Base-by-base conservation (phyloP, 2,113 vertebrate species). In the Odocoileus virginianus region DNA sequence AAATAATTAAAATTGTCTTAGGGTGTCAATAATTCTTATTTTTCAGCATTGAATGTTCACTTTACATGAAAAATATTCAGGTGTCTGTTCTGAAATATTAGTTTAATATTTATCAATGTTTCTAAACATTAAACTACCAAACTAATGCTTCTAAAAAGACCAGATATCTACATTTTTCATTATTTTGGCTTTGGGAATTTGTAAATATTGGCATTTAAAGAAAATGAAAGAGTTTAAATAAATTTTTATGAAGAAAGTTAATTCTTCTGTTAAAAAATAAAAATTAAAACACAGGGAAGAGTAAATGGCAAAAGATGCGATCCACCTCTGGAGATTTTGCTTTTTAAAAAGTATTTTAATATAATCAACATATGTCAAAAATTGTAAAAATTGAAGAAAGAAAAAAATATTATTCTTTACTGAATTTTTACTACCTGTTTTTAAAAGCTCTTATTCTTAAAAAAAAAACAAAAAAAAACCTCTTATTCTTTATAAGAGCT, bases 1-100 rank as follows among this genome's bases (percentile, higher is more conserved):
- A 95, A 97, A 52, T 87, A 89, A 97, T 87, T 86, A 96, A 98
- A 94, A 95, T 91, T 98, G 87, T 64, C 83, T 97, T 97, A 76
- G 55, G 28, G 60, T 97, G 52, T 43, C 21, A 87, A 30, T 28
- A 5, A 19, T 98, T 98, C 97, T 97, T 67, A 92, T 85, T 91
- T 60, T 93, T 30, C 8, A 5, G 8, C 19, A 67, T 12, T 89
- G 15, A 85, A 89, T 58, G 40, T 93, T 95, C 47, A 81, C 30
- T 93, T 97, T 84, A 67, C 89, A 91, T 50, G 74, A 95, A 98
- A 97, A 9, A 78, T 79, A 60, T 87, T 52, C 97, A 50, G 3
- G 55, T 90, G 74, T 19, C 50, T 91, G 7, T 52, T 84, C 71
- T 67, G 17, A 15, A 61, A 84, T 87, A 87, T 64, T 87, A 55